Conservation (phyloP, 2,888 invertebrate species). For the Toxonevra muliebris region DNA sequence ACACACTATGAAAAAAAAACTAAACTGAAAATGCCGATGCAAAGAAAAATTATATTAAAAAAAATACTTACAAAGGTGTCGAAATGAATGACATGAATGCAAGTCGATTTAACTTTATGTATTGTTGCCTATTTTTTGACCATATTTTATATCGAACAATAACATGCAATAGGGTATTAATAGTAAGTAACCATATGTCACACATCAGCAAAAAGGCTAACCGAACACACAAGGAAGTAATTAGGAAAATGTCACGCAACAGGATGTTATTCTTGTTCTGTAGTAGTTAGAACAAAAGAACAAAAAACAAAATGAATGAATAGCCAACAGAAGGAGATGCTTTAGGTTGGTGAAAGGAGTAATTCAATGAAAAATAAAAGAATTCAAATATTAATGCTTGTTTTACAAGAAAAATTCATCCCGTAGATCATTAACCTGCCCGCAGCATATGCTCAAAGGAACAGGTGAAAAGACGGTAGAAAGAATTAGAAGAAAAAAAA, state of each 20-base stretch:
- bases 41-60: background rate
- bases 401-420: too few relatives aligned
- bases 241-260: conserved; percentile 26
- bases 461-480: too few relatives aligned
- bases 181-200: conserved; percentile 23
- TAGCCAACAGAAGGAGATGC: too few relatives aligned
- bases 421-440: too few relatives aligned
- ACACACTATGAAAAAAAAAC: background rate
- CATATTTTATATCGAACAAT: background rate
- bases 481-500: too few relatives aligned
- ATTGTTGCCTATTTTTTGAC: background rate
- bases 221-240: conserved; percentile 10
- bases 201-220: conserved; percentile 7
- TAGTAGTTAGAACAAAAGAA: too few relatives aligned
- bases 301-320: background rate
- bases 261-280: conserved; percentile 6
- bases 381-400: too few relatives aligned
- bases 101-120: conserved; percentile 1
- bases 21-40: background rate
- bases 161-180: too few relatives aligned
- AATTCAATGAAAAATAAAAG: too few relatives aligned
- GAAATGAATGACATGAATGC: conserved; percentile 45
- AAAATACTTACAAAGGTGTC: conserved; percentile 44
- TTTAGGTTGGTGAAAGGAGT: too few relatives aligned
- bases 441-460: too few relatives aligned